Conservation (phyloP, 2,797 vertebrate species). For the Artibeus lituratus region DNA sequence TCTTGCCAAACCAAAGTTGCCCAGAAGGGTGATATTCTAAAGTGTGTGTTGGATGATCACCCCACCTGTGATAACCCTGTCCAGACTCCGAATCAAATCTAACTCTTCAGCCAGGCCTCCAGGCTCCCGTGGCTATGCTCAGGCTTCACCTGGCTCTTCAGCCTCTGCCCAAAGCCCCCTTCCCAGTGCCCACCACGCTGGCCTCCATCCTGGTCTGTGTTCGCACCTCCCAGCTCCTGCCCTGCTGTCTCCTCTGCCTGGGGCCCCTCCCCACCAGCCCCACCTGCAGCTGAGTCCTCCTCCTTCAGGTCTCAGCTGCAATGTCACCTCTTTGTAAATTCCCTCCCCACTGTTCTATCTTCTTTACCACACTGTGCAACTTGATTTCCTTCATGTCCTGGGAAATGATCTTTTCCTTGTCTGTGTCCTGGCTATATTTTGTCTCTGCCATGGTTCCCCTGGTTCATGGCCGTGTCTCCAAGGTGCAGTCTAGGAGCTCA, state of each 20-base stretch:
- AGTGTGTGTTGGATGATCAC: accelerated
- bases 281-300: neutral
- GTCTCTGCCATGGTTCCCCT: neutral
- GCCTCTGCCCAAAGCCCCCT: accelerated
- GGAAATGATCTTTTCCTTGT: no score
- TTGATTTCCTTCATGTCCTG: neutral
- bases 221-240: accelerated
- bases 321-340: neutral
- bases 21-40: no score
- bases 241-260: neutral
- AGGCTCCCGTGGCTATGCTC: no score
- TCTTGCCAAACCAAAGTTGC: neutral
- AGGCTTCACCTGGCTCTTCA: neutral
- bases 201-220: neutral
- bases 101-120: neutral
- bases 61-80: neutral
- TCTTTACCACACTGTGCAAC: accelerated
- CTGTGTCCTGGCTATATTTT: neutral
- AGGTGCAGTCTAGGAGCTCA: no score
- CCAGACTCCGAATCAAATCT: neutral
- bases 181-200: accelerated
- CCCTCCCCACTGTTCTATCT: neutral
- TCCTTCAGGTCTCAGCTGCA: neutral
- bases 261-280: no score
- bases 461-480: neutral